Evolutionary conservation across 2,797 vertebrate genomes (phyloP), one percentile per base, ranked within the genome.

Genomic region (Tympanoctomys barrerae): DNA sequence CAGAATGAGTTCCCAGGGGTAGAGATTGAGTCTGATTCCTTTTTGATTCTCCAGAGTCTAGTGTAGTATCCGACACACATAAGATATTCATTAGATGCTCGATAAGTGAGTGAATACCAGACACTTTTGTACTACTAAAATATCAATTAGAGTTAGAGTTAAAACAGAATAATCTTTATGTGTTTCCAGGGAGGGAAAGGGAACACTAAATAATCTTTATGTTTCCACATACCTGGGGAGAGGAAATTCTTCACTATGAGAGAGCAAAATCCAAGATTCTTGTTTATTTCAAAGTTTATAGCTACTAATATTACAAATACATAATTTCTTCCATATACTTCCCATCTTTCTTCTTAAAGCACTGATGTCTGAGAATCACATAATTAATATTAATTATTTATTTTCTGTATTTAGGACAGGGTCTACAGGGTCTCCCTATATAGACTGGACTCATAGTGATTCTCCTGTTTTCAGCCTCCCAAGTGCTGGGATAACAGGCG

Each of bases 91-190:
- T 82, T 95, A 95, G 94, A 90, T 92, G 57, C 57, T 86, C 90
- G 90, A 94, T 93, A 86, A 97, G 96, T 90, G 54, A 84, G 90
- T 83, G 13, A 95, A 82, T 91, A 89, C 85, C 39, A 94, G 84
- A 87, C 10, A 86, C 39, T 87, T 92, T 62, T 83, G 33, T 33
- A 94, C 49, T 89, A 85, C 92, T 82, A 90, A 92, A 94, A n/a
- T 80, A 96, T 52, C 91, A 84, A 80, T 86, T 68, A 86, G 31
- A 31, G 42, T 94, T 81, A 87, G 13, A 54, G 3, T 52, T 52
- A 52, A 52, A 52, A 52, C 12, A 52, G 49, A 91, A 80, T 70
- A 92, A 94, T 62, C 36, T 36, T 62, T 82, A 28, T 36, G 89
- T 59, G 31, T 87, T 80, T 96, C 71, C 24, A 83, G 1, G 8